These are phyloP conservation scores for Leiothrix lutea DNA, from an alignment of 2,113 vertebrate species.

Conservation along the genomic window DNA sequence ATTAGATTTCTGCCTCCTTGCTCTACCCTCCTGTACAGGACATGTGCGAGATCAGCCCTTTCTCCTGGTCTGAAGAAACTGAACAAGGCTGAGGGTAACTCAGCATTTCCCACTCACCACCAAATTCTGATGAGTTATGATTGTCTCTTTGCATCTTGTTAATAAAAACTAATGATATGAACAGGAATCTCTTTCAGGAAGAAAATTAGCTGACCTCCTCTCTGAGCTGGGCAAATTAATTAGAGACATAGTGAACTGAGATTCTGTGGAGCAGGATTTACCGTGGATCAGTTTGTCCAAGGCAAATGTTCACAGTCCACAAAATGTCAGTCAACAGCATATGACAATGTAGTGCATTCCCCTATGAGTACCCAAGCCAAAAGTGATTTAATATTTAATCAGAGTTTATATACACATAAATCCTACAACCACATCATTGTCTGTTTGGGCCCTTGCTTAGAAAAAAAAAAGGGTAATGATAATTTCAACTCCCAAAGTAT, in stretches of 20 bases:
- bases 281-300: background rate
- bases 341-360: background rate
- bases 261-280: background rate
- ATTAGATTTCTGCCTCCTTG: background rate
- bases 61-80: background rate
- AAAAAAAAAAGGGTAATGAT: background rate
- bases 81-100: background rate
- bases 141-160: background rate
- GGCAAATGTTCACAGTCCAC: background rate
- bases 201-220: background rate
- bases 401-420: background rate
- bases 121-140: background rate
- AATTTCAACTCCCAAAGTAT: background rate
- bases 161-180: background rate
- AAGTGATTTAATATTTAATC: background rate
- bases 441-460: background rate
- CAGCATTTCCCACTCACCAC: slow-evolving; percentile 8
- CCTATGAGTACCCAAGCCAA: background rate
- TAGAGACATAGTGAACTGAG: background rate
- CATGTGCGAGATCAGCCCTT: background rate
- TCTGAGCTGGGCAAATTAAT: background rate
- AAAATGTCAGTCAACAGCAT: background rate
- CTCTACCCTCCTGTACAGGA: background rate
- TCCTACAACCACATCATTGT: background rate
- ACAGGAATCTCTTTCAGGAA: background rate